A percentile compares a stretch with the other conserved stretches of the same genome.
Conservation (phyloP, 2,797 vertebrate species). For the Mareca penelope region DNA sequence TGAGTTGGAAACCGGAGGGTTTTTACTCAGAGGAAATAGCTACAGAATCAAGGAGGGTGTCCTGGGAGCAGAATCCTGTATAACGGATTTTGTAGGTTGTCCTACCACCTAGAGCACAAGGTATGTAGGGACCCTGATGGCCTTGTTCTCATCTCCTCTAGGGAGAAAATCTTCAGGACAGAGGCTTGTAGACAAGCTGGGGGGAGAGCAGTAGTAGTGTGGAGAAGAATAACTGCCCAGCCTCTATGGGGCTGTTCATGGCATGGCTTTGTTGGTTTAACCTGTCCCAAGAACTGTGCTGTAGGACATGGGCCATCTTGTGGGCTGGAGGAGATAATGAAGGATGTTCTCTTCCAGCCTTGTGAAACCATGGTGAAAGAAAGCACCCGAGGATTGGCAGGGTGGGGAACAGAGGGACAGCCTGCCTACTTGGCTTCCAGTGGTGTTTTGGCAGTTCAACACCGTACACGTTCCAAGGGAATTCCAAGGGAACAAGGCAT, state of each 20-base stretch:
- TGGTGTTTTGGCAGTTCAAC: neutral
- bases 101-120: neutral
- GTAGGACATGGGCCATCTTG: neutral
- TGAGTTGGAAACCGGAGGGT: neutral
- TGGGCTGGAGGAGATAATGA: neutral
- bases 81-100: constrained; percentile 28
- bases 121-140: neutral
- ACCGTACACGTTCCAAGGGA: neutral
- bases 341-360: neutral
- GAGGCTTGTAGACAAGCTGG: neutral
- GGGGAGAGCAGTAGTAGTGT: neutral
- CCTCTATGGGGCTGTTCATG: neutral
- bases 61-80: neutral
- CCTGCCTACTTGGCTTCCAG: neutral
- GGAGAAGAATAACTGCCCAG: neutral
- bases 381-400: neutral
- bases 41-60: neutral
- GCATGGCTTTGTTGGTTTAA: neutral
- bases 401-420: neutral
- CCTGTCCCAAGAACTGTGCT: neutral
- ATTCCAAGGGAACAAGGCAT: neutral
- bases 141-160: neutral
- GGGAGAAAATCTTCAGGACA: neutral
- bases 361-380: neutral
- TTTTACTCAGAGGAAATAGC: constrained; percentile 7